Base-by-base conservation (phyloP, 2,888 invertebrate genomes). In the Macrophya annulata region DNA sequence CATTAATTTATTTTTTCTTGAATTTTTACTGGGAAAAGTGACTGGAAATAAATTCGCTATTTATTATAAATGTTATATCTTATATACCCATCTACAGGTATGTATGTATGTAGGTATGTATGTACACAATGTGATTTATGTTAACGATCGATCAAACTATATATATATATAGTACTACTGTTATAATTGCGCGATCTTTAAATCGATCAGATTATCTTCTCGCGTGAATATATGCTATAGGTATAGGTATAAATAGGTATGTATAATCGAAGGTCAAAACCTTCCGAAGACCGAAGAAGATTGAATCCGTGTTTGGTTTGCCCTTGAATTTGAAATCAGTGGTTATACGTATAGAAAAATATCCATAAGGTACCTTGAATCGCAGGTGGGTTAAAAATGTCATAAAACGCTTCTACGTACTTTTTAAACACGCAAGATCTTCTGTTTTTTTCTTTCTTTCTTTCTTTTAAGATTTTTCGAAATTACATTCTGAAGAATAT, bases 261-360 rank as follows among this genome's bases (percentile, higher is more conserved):
- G 25, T 55, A 55, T 37, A 25, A 12, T 21, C 37, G 51, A 77
- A 77, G 77, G 77, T 55, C 77, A 55, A 55, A 77, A 48, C 37
- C 31, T 77, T 74, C 17, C 25, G 74, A 12, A 31, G 45, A 77
- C 17, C 77, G 77, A 77, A 51, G 48, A 77, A 51, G 48, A 51
- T 51, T 37, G 37, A 77, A 77, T 77, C 51, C 51, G 77, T 77
- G 37, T 9, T 77, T 55, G 37, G 25, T 55, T 37, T 55, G 77
- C 77, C 77, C 77, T 77, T 77, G 77, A 77, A 77, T 77, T 77
- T 37, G 37, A 17, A 55, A 77, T 48, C 12, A 77, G 51, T 37
- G 17, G 17, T 2, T 51, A 6, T 37, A 31, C 1, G 40, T 15
- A 40, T 40, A 55, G 25, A 77, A 55, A 21, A 62, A 37, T 31